phyloP scores from a whole-genome alignment of 2,888 invertebrate genomes.

The Diplazon laetatorius region DNA sequence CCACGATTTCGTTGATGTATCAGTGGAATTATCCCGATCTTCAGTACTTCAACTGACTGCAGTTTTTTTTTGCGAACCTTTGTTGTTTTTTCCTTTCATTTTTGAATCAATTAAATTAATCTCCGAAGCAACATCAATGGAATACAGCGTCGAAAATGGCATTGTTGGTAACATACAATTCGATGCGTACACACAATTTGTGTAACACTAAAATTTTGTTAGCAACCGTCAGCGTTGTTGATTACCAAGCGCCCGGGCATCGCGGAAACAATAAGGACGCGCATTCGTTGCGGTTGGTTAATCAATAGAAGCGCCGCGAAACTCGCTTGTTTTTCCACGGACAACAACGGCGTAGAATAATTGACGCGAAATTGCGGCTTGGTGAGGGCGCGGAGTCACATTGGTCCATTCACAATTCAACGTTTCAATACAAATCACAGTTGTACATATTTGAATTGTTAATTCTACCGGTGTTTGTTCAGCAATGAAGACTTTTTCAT shows the following conservation, averaged over 20 bases:
- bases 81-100: too few relatives aligned
- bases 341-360: constrained; percentile 57
- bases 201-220: constrained; percentile 23
- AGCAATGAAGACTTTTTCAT: constrained; percentile 49
- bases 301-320: constrained; percentile 50
- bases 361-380: constrained; percentile 57
- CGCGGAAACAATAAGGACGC: constrained; percentile 57
- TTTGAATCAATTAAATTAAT: not conserved
- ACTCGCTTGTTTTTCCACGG: constrained; percentile 48
- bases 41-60: not conserved
- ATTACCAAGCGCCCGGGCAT: constrained; percentile 15
- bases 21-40: not conserved
- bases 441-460: constrained; percentile 59
- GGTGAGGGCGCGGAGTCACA: constrained; percentile 36
- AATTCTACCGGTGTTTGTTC: constrained; percentile 57
- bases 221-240: not conserved
- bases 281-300: constrained; percentile 58
- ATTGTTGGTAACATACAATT: not conserved
- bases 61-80: not conserved
- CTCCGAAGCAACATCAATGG: not conserved
- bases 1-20: constrained; percentile 2
- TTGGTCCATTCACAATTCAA: not conserved
- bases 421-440: constrained; percentile 31
- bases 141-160: not conserved
- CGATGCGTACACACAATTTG: not conserved